phyloP scores from a whole-genome alignment of 2,113 vertebrate species.

The Cranoglanis bouderius region DNA sequence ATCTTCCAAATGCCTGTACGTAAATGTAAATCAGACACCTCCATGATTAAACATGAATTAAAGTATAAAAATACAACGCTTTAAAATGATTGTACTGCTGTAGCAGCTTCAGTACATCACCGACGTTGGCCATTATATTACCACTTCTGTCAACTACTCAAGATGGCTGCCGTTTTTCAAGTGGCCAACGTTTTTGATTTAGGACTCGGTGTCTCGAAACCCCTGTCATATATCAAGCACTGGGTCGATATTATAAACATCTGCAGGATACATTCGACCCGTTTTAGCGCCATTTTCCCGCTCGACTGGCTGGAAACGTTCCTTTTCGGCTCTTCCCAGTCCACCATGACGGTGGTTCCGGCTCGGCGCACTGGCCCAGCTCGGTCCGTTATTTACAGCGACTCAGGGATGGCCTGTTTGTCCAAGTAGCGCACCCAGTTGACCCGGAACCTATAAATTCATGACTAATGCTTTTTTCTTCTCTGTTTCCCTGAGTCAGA shows the following conservation, averaged over 20 bases:
- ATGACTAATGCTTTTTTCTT: slow-evolving; percentile 60
- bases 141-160: neutral
- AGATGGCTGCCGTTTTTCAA: slow-evolving; percentile 25
- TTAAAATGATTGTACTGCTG: neutral
- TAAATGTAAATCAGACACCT: slow-evolving; percentile 1
- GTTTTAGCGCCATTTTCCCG: slow-evolving; percentile 26
- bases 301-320: slow-evolving; percentile 33
- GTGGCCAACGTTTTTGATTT: slow-evolving; percentile 36
- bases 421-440: slow-evolving; percentile 68
- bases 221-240: slow-evolving; percentile 50
- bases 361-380: slow-evolving; percentile 39
- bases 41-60: neutral
- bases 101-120: neutral
- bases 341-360: slow-evolving; percentile 56
- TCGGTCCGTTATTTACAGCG: slow-evolving; percentile 68
- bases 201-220: neutral
- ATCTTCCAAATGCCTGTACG: neutral
- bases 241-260: slow-evolving; percentile 53
- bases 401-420: slow-evolving; percentile 68
- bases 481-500: slow-evolving; percentile 45
- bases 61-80: neutral
- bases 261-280: slow-evolving; percentile 33
- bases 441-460: slow-evolving; percentile 70
- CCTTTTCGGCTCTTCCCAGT: slow-evolving; percentile 59
- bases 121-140: neutral